Base-by-base conservation (phyloP, 2,888 invertebrate genomes). In the Ophion slaviceki region DNA sequence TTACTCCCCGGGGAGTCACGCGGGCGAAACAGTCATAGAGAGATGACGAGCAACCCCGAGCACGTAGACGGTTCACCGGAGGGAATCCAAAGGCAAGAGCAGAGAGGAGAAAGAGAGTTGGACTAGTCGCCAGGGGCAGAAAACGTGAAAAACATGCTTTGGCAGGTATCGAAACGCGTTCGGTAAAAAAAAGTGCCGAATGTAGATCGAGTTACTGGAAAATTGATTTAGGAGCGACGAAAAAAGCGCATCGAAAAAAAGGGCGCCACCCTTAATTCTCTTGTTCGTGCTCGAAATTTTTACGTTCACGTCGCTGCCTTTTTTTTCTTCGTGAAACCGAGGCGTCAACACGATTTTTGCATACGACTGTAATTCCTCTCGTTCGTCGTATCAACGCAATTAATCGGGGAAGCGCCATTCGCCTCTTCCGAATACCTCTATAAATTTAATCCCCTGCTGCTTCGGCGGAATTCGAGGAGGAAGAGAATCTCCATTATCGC, bases 1-100 rank as follows among this genome's bases (percentile, higher is more conserved):
- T 85, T 77, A 66, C 80, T 85, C 85, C 85, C 80, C 47, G 45
- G 82, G 72, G 85, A 85, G 72, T 85, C 76, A 82, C 76, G 62
- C 75, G 32, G 40, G 59, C 76, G 79, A 80, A 85, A 82, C 76
- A 67, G 79, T 80, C 66, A 40, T 70, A 40, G 53, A 77, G 77
- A 40, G 40, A 62, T 77, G 84, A 80, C 84, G 80, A 17, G 67
- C 77, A 36, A 57, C 72, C 82, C 79, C 62, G 59, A 80, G 76
- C 80, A 82, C 82, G 85, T 80, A 78, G 28, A 70, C 76, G 80
- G 77, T 68, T 86, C 82, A 80, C 77, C 77, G 68, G 66, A 71
- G 79, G 82, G 79, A 85, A 85, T 82, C 78, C 62, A 78, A 45
- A 72, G 64, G 45, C 28, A 76, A 64, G 11, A 59, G 45, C 20